phyloP scores from a whole-genome alignment of 1,140 invertebrate species.

The Pachyrhynchus sulphureomaculatus region DNA sequence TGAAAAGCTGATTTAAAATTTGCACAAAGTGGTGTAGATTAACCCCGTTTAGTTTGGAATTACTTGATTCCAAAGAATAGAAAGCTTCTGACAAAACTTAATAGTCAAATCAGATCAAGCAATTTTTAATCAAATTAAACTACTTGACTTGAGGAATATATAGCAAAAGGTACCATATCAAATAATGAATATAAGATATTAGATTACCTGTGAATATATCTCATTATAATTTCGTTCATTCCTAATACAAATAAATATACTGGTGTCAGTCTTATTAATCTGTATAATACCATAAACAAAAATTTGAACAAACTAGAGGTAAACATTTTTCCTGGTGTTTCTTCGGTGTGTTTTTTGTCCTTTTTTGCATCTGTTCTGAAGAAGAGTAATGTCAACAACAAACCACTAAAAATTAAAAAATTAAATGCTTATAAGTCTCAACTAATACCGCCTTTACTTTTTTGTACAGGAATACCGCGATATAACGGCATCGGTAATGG shows the following conservation, averaged over 20 bases:
- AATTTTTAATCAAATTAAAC: neutral
- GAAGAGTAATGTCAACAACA: slow-evolving; percentile 74
- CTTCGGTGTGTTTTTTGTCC: slow-evolving; percentile 28
- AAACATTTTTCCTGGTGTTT: neutral
- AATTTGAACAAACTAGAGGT: slow-evolving; percentile 48
- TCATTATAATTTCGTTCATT: slow-evolving; percentile 69
- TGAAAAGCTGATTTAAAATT: too few relatives aligned
- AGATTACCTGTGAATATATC: slow-evolving; percentile 58
- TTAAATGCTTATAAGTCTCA: neutral
- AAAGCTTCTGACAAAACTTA: too few relatives aligned
- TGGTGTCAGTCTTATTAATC: slow-evolving; percentile 74
- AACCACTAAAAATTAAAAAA: slow-evolving; percentile 60
- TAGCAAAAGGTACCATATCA: too few relatives aligned
- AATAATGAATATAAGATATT: neutral
- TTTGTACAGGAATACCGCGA: neutral
- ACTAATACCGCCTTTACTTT: neutral
- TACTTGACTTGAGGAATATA: too few relatives aligned
- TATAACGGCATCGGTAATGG: too few relatives aligned
- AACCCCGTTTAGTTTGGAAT: too few relatives aligned
- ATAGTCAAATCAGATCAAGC: too few relatives aligned
- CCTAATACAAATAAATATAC: slow-evolving; percentile 79
- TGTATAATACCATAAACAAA: slow-evolving; percentile 61
- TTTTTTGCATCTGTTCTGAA: slow-evolving; percentile 60
- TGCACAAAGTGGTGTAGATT: too few relatives aligned
- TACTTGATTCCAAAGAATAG: too few relatives aligned